These are phyloP conservation scores for Apantesis nais DNA, from an alignment of 2,888 invertebrate genomes.

Conservation along the genomic window DNA sequence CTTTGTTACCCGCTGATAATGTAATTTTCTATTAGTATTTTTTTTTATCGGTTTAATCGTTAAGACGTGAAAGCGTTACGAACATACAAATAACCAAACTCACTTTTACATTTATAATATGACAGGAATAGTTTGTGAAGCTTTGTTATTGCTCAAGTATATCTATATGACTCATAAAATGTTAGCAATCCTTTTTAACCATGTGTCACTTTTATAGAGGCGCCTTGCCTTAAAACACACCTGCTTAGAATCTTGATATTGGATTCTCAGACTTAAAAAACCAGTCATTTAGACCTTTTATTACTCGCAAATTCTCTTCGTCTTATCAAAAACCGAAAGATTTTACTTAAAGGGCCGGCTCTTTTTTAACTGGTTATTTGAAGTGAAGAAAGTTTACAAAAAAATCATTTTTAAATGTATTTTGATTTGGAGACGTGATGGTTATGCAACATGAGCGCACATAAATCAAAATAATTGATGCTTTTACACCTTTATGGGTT, in stretches of 20 bases:
- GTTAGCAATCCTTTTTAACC: conserved; percentile 29
- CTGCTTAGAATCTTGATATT: conserved; percentile 82
- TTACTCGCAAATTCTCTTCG: conserved; percentile 57
- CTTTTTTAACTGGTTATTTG: conserved; percentile 51
- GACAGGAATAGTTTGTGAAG: background rate
- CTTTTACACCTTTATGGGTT: conserved; percentile 33
- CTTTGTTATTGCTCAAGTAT: background rate
- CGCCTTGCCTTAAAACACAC: conserved; percentile 78
- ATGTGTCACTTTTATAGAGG: conserved; percentile 63
- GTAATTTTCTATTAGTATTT: no score
- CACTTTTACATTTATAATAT: no score
- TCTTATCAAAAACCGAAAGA: conserved; percentile 41
- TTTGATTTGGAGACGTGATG: conserved; percentile 45
- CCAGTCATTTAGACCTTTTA: conserved; percentile 64
- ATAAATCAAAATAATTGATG: conserved; percentile 44
- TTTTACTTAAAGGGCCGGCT: conserved; percentile 51
- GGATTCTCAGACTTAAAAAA: conserved; percentile 72
- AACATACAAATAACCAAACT: no score
- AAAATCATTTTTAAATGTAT: conserved; percentile 53
- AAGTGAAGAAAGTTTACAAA: conserved; percentile 49
- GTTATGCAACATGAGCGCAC: conserved; percentile 46
- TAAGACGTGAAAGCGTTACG: no score
- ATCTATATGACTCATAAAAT: background rate
- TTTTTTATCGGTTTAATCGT: no score
- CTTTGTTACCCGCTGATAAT: no score